Conservation (phyloP, 2,113 vertebrate species). For the Vireo altiloquus region DNA sequence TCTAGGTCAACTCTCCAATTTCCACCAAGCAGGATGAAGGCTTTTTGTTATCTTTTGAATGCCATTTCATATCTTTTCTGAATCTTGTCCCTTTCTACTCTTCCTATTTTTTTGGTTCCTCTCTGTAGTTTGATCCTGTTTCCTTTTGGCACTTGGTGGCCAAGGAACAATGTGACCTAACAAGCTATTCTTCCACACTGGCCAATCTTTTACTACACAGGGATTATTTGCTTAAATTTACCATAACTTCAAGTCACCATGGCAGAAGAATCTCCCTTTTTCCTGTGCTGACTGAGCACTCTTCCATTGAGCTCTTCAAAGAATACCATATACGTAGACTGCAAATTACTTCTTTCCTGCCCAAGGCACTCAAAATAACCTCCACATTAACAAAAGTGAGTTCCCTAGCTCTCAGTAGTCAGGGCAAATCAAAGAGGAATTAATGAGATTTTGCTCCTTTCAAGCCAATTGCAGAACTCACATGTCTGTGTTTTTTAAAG, state of each 20-base stretch:
- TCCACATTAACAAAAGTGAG: not conserved
- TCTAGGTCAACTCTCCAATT: not conserved
- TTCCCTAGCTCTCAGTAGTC: not conserved
- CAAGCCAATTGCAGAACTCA: not conserved
- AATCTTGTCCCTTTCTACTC: not conserved
- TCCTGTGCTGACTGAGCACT: not conserved
- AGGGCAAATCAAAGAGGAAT: not conserved
- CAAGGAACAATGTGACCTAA: not conserved
- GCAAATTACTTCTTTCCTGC: not conserved
- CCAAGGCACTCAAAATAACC: not conserved
- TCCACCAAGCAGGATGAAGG: not conserved
- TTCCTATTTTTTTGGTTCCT: not conserved
- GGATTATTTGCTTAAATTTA: not conserved
- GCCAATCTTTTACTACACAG: not conserved
- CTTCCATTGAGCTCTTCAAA: not conserved
- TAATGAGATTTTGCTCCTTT: not conserved
- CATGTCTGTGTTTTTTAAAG: not conserved
- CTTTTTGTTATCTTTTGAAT: not conserved
- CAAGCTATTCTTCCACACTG: not conserved
- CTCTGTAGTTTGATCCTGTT: not conserved
- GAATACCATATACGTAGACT: not conserved
- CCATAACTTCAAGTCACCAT: not conserved
- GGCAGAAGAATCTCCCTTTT: not conserved
- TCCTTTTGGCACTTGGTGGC: not conserved
- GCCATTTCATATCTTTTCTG: not conserved